phyloP scores from a whole-genome alignment of 2,888 invertebrate genomes.

The Xestobium rufovillosum region DNA sequence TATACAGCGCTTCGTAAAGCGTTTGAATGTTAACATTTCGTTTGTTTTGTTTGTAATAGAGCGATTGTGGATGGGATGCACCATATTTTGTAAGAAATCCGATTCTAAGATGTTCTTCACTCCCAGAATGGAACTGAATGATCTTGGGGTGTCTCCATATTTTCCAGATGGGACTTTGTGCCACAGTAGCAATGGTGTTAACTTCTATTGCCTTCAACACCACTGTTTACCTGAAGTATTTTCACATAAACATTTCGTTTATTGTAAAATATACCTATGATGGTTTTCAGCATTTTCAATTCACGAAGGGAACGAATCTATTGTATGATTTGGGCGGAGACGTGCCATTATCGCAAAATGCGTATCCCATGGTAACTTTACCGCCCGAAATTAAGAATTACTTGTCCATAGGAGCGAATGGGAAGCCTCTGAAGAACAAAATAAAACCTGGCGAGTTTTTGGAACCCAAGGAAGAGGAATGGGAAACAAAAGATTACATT shows the following conservation, averaged over 20 bases:
- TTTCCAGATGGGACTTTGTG: conserved; percentile 80
- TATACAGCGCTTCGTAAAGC: too few species aligned
- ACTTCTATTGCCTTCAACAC: conserved; percentile 68
- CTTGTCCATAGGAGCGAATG: conserved; percentile 53
- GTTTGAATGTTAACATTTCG: too few species aligned
- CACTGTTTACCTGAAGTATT: conserved; percentile 65
- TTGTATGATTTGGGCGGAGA: too few species aligned
- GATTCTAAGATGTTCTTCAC: conserved; percentile 65
- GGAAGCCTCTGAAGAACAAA: conserved; percentile 53
- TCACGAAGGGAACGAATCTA: conserved; percentile 51
- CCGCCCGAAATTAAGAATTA: conserved; percentile 51
- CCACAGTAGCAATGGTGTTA: conserved; percentile 54
- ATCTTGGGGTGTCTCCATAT: conserved; percentile 63
- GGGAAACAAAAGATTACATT: conserved; percentile 63
- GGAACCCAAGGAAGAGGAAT: conserved; percentile 51
- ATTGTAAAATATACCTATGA: conserved; percentile 6
- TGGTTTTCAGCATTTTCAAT: conserved; percentile 50
- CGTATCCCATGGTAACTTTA: conserved; percentile 45
- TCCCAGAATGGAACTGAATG: conserved; percentile 67
- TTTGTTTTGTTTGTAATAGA: too few species aligned
- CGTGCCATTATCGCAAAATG: conserved; percentile 63
- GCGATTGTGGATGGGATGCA: conserved; percentile 72
- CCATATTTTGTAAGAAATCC: conserved; percentile 64
- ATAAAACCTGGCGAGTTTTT: conserved; percentile 47
- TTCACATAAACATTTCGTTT: conserved; percentile 9